phyloP scores from a whole-genome alignment of 2,888 invertebrate species.

The Psylliodes chrysocephalus region DNA sequence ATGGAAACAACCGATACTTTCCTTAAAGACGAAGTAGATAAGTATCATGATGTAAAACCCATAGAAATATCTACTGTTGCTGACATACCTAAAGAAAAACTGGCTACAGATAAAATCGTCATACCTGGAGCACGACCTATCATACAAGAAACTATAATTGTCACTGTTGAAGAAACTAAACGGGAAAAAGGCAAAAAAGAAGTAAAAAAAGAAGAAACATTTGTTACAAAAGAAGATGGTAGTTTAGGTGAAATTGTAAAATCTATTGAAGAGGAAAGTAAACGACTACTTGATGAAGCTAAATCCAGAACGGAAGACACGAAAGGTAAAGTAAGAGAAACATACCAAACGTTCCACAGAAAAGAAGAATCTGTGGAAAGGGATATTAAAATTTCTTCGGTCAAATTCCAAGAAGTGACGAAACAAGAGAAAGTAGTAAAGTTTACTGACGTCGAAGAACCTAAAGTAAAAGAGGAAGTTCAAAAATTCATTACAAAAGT shows the following conservation, averaged over 20 bases:
- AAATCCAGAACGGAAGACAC: background rate
- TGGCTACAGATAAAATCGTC: conserved; percentile 25
- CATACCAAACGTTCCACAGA: background rate
- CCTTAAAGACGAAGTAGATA: conserved; percentile 37
- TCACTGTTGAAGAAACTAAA: background rate
- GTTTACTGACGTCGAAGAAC: background rate
- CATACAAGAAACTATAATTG: background rate
- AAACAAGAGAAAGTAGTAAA: conserved; percentile 3
- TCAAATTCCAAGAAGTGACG: background rate
- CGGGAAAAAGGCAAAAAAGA: background rate
- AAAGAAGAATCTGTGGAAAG: background rate
- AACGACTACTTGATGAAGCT: background rate
- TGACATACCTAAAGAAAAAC: conserved; percentile 14
- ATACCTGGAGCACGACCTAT: conserved; percentile 10
- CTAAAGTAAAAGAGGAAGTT: background rate
- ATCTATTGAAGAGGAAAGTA: background rate
- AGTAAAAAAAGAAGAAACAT: background rate
- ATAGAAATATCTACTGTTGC: background rate
- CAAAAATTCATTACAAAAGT: conserved; percentile 4
- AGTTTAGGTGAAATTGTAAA: background rate
- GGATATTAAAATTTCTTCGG: background rate
- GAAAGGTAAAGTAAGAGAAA: background rate
- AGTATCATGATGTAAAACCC: conserved; percentile 44
- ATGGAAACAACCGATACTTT: conserved; percentile 38
- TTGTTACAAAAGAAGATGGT: background rate